phyloP scores from a whole-genome alignment of 2,888 invertebrate genomes.

The Tuta absoluta region DNA sequence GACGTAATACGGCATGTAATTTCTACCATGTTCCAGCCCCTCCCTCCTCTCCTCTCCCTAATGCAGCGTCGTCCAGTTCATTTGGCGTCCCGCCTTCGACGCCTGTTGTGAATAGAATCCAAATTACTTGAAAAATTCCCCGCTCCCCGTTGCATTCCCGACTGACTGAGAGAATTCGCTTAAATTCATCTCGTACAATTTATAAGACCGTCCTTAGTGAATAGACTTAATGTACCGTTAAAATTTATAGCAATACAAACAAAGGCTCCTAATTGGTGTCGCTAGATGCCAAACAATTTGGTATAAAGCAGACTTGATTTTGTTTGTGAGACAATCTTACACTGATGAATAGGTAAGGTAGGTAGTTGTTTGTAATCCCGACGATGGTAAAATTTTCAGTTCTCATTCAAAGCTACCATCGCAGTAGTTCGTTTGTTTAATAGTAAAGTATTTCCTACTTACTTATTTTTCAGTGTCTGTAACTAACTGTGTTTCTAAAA shows the following conservation, averaged over 20 bases:
- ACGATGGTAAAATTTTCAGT: no score
- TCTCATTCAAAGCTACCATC: no score
- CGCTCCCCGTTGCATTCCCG: slow-evolving; percentile 47
- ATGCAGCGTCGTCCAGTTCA: slow-evolving; percentile 60
- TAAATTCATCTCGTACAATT: slow-evolving; percentile 50
- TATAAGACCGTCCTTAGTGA: slow-evolving; percentile 46
- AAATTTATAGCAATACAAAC: slow-evolving; percentile 31
- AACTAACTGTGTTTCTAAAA: no score
- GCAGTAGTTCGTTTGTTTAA: no score
- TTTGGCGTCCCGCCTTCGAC: slow-evolving; percentile 63
- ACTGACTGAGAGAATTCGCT: slow-evolving; percentile 44
- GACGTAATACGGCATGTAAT: neutral
- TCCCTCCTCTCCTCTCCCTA: slow-evolving; percentile 36
- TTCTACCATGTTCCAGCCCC: neutral
- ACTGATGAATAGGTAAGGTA: neutral
- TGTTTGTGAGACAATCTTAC: neutral
- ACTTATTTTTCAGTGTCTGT: no score
- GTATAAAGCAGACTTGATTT: slow-evolving; percentile 18
- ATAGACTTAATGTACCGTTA: slow-evolving; percentile 35
- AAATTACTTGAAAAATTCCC: slow-evolving; percentile 72
- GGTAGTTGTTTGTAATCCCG: no score
- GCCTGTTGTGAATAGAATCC: slow-evolving; percentile 73
- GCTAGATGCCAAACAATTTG: slow-evolving; percentile 12
- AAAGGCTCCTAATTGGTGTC: slow-evolving; percentile 22
- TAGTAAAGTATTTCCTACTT: no score